Conservation (phyloP, 2,113 vertebrate genomes). For the Rhabdornis inornatus region DNA sequence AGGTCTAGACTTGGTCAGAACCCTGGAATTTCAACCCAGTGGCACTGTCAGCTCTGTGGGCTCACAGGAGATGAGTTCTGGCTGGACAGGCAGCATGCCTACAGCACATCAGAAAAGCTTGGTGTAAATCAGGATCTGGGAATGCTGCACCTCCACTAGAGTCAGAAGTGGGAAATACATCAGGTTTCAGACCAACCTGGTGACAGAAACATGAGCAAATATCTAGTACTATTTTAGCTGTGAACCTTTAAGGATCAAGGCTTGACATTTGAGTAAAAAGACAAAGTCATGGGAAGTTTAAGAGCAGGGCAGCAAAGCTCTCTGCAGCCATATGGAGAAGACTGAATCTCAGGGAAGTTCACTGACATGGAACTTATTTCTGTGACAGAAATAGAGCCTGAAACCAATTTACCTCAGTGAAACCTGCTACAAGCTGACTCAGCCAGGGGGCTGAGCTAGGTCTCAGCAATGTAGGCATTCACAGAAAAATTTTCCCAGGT, state of each 20-base stretch:
- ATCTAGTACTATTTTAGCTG: not conserved
- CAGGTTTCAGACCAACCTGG: not conserved
- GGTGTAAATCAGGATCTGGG: rapidly evolving
- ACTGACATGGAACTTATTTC: not conserved
- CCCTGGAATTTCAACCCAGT: not conserved
- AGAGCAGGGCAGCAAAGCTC: not conserved
- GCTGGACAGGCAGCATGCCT: not conserved
- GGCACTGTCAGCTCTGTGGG: not conserved
- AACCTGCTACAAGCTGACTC: not conserved
- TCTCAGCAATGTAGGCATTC: not conserved
- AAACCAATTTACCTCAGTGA: not conserved
- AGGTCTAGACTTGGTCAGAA: not conserved
- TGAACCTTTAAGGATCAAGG: not conserved
- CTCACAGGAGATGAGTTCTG: not conserved
- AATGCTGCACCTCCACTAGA: not conserved
- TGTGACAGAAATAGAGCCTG: not conserved
- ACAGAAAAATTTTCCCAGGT: not conserved
- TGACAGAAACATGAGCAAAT: not conserved
- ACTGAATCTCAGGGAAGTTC: not conserved
- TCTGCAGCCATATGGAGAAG: not conserved
- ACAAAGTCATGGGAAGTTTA: not conserved
- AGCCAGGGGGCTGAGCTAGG: not conserved
- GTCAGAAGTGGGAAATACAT: not conserved
- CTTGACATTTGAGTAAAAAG: not conserved
- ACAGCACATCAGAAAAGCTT: not conserved